These are phyloP conservation scores for Nephotettix cincticeps DNA, from an alignment of 1,140 invertebrate species.

Conservation along the genomic window DNA sequence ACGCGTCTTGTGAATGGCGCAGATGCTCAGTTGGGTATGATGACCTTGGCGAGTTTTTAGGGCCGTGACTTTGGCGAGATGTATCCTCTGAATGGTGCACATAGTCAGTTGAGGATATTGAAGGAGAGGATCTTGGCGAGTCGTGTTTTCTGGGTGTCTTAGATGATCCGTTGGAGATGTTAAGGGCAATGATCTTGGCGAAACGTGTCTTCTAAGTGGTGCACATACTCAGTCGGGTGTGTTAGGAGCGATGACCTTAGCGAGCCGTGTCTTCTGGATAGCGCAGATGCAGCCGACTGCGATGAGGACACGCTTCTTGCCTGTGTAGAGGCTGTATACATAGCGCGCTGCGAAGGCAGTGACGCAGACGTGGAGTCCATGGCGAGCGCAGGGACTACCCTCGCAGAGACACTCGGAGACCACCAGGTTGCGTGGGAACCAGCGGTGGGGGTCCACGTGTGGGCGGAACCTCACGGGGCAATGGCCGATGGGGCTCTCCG, in stretches of 20 bases:
- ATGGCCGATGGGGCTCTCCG: conserved; percentile 1
- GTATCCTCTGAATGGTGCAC: no score
- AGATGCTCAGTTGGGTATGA: no score
- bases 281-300: conserved; percentile 22
- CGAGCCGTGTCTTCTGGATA: conserved; percentile 1
- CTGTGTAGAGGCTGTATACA: neutral
- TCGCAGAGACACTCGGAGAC: conserved; percentile 25
- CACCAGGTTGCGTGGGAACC: conserved; percentile 16
- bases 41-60: no score
- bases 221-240: neutral
- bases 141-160: no score
- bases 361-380: conserved; percentile 17
- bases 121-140: no score
- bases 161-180: no score
- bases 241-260: neutral
- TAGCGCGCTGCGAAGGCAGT: neutral
- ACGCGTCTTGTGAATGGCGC: no score
- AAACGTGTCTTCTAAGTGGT: no score
- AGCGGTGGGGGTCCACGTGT: conserved; percentile 1
- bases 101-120: no score
- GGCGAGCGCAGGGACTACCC: conserved; percentile 17
- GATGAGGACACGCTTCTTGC: conserved; percentile 7
- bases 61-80: no score
- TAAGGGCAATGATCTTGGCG: no score
- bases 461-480: conserved; percentile 22